These are phyloP conservation scores for Albula glossodonta DNA, from an alignment of 2,113 vertebrate genomes.

Conservation along the genomic window DNA sequence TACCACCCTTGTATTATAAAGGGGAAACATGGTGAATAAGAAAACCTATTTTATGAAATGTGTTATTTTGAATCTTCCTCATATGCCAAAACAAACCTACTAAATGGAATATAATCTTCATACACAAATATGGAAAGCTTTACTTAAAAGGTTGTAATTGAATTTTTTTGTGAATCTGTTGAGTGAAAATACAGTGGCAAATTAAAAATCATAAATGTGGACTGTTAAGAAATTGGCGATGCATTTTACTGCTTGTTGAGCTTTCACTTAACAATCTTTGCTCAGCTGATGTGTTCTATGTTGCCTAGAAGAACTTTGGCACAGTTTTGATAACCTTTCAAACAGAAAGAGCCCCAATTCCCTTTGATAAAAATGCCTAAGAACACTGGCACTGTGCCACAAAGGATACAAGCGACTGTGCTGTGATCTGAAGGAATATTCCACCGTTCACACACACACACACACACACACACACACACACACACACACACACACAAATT, in stretches of 20 bases:
- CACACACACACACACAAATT: background rate
- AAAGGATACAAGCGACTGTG: constrained; percentile 64
- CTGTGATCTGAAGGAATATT: constrained; percentile 60
- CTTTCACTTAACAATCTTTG: constrained; percentile 50
- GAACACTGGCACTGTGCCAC: constrained; percentile 65
- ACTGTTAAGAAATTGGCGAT: constrained; percentile 40
- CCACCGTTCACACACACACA: constrained; percentile 34
- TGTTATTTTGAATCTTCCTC: background rate
- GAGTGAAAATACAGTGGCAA: background rate
- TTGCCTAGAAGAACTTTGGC: constrained; percentile 69
- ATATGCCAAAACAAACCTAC: background rate
- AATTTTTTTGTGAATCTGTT: background rate
- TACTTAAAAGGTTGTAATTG: background rate
- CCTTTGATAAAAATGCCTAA: constrained; percentile 64
- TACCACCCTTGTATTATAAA: background rate
- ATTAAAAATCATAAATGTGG: background rate
- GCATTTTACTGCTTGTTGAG: constrained; percentile 47
- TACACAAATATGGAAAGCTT: background rate
- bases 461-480: background rate
- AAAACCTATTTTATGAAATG: background rate
- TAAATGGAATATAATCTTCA: background rate
- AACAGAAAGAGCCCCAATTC: constrained; percentile 59
- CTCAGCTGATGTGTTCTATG: constrained; percentile 55
- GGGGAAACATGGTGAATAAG: background rate
- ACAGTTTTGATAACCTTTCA: constrained; percentile 69